Percentiles rank a stretch among this genome's conserved stretches.
Conservation (phyloP, 2,113 vertebrate genomes). For the Actenoides lindsayi region DNA sequence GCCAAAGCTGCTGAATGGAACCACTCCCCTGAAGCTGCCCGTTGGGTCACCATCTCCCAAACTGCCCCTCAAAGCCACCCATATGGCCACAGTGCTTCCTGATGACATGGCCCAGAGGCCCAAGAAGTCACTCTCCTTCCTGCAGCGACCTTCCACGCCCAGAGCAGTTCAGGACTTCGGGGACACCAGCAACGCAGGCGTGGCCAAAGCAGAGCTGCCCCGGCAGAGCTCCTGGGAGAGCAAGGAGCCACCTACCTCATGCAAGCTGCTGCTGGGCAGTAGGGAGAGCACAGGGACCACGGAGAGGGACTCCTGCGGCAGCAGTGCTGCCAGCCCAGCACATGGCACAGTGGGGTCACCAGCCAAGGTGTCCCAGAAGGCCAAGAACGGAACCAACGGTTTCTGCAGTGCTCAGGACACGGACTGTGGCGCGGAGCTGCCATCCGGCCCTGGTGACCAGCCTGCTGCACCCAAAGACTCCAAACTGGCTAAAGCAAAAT, state of each 20-base stretch:
- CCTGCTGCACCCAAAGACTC: slow-evolving; percentile 47
- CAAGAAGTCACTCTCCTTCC: slow-evolving; percentile 76
- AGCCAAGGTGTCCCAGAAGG: slow-evolving; percentile 38
- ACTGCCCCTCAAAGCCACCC: slow-evolving; percentile 54
- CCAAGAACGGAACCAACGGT: slow-evolving; percentile 31
- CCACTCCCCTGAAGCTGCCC: not conserved
- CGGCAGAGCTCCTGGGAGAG: slow-evolving; percentile 70
- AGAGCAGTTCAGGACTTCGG: slow-evolving; percentile 32
- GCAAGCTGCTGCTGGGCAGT: slow-evolving; percentile 67
- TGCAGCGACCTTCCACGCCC: slow-evolving; percentile 17
- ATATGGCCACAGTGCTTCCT: slow-evolving; percentile 48
- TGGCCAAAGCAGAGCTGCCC: slow-evolving; percentile 30
- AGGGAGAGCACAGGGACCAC: rapidly evolving
- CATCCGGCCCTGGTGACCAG: slow-evolving; percentile 3
- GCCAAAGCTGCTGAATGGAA: slow-evolving; percentile 58
- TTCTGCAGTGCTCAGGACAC: slow-evolving; percentile 70
- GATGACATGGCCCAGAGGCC: slow-evolving; percentile 77
- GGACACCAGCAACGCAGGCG: not conserved
- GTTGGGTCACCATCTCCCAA: slow-evolving; percentile 61
- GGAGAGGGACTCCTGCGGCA: not conserved
- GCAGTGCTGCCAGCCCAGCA: not conserved
- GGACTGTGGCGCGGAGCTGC: not conserved
- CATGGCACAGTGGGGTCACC: not conserved
- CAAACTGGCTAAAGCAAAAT: slow-evolving; percentile 72
- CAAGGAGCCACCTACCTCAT: slow-evolving; percentile 81